Conservation (phyloP, 2,113 vertebrate genomes). For the Phaethon lepturus region DNA sequence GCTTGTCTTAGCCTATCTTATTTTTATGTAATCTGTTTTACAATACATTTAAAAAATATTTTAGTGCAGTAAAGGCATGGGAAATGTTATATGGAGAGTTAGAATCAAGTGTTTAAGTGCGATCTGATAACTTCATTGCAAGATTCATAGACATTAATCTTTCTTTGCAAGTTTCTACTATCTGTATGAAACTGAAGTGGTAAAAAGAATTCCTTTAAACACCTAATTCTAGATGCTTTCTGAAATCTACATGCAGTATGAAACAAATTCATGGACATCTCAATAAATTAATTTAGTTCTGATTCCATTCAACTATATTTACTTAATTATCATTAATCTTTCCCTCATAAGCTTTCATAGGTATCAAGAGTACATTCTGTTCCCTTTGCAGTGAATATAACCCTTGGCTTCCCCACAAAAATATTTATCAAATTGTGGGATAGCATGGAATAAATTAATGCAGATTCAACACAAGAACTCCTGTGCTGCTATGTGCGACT, state of each 20-base stretch:
- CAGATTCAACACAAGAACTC: not conserved
- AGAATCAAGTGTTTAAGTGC: not conserved
- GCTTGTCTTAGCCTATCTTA: not conserved
- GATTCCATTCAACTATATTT: not conserved
- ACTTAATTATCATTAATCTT: not conserved
- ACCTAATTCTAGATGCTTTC: not conserved
- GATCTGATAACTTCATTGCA: not conserved
- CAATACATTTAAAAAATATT: not conserved
- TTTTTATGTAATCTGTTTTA: not conserved
- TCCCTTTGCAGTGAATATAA: not conserved
- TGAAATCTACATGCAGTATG: not conserved
- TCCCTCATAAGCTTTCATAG: not conserved
- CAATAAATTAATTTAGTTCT: not conserved
- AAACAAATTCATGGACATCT: not conserved
- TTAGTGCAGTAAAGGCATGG: not conserved
- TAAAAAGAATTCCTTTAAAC: not conserved
- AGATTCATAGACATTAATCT: not conserved
- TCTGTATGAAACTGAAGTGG: not conserved
- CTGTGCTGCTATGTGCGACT: not conserved
- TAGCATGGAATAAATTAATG: not conserved
- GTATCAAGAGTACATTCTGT: not conserved
- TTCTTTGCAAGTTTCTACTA: not conserved
- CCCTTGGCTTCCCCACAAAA: not conserved
- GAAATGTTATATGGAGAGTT: not conserved
- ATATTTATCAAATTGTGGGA: not conserved